phyloP scores from a whole-genome alignment of 2,888 invertebrate genomes.

The Eupithecia pulchellata region DNA sequence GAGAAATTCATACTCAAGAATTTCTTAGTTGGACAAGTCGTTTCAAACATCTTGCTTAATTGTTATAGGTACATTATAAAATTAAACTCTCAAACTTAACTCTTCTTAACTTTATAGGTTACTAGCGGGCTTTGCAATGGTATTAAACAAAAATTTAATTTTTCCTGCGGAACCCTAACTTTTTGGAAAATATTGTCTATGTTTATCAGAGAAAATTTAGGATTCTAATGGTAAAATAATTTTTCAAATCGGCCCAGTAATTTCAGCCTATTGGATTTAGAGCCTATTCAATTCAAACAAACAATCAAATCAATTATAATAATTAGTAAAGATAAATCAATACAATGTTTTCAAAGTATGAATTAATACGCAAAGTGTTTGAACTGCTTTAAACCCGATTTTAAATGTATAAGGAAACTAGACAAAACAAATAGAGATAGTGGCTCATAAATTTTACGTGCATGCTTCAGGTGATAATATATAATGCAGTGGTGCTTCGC shows the following conservation, averaged over 20 bases:
- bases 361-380: background rate
- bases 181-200: too few species aligned
- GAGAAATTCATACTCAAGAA: background rate
- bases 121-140: too few species aligned
- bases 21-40: background rate
- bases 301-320: too few species aligned
- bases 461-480: background rate
- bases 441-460: background rate
- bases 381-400: background rate
- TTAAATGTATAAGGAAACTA: background rate
- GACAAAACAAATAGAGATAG: background rate
- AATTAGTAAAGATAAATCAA: too few species aligned
- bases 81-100: background rate
- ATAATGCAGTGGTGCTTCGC: background rate
- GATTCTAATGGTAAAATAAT: too few species aligned
- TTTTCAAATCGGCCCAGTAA: too few species aligned
- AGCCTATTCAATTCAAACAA: too few species aligned
- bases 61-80: background rate
- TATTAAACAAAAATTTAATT: too few species aligned
- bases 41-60: background rate
- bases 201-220: too few species aligned
- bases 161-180: too few species aligned
- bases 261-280: too few species aligned
- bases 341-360: slow-evolving; percentile 16
- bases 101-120: background rate